Evolutionary conservation across 2,113 vertebrate genomes (phyloP), one percentile per base, ranked within the genome.

Genomic region (Urocynchramus pylzowi): DNA sequence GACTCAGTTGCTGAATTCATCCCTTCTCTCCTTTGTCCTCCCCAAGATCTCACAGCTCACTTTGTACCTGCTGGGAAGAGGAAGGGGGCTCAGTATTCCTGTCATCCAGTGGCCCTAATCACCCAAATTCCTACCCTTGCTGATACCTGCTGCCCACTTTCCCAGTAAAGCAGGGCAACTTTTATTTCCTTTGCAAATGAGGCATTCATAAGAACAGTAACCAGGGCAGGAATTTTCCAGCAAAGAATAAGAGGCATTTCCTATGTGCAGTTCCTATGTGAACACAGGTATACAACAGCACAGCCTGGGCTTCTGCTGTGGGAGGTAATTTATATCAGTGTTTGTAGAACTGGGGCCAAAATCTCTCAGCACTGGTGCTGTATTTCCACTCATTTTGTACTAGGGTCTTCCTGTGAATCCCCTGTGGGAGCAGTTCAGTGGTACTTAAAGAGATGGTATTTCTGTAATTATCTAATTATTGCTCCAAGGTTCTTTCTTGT

Each of bases 401-500:
- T 16, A 39, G 39, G 60, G 87, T 93, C 84, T 94, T 96, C 93
- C 90, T 91, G 85, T 89, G 83, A 96, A 96, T 95, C 70, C 92
- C 86, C 94, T 78, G 53, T 0, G 73, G 96, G 85, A 97, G 57
- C 61, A 79, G 84, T 87, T 95, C 57, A 84, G 69, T 45, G 33
- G 60, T 82, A 64, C 65, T 96, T 91, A 94, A 94, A 87, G 54
- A 85, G 82, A 96, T 97, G 95, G 39, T 87, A 80, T 96, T 97
- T 97, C 88, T 93, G 23, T 92, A 95, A 97, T 97, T 96, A 94
- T 61, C 77, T 94, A 81, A 88, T 89, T 90, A 90, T 89, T 96
- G 56, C 70, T 75, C 83, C 57, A 37, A 84, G 52, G 28, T 68
- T 70, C 93, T 88, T 96, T 96, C 87, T 80, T 71, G 76, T 79